Evolutionary conservation across 2,888 invertebrate genomes (phyloP).

Genomic region (Synergus gifuensis): DNA sequence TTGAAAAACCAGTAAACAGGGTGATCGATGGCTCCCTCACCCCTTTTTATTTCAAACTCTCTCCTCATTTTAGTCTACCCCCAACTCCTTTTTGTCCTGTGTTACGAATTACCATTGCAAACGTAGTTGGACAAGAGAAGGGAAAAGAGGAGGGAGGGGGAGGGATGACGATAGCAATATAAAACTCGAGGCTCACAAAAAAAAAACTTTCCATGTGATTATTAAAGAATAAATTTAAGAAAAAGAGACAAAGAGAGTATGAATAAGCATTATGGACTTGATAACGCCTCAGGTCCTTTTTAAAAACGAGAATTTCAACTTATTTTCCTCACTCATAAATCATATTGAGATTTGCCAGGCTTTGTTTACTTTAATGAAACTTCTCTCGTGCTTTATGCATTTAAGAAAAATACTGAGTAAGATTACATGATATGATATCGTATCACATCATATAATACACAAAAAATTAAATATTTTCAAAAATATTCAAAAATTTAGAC

Average conservation of each 20-base stretch:
- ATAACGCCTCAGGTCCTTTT: conserved; percentile 41
- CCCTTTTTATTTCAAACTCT: conserved; percentile 6
- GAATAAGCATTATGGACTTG: conserved; percentile 34
- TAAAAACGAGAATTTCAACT: conserved; percentile 37
- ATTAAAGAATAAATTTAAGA: conserved; percentile 39
- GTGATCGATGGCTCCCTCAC: conserved; percentile 64
- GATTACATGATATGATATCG: background rate
- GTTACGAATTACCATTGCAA: conserved; percentile 67
- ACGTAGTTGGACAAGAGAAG: conserved; percentile 61
- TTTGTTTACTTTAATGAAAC: conserved; percentile 37
- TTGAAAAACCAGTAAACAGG: conserved; percentile 70
- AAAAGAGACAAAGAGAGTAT: conserved; percentile 34
- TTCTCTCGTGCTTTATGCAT: conserved; percentile 27
- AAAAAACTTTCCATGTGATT: conserved; percentile 29
- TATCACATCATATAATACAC: too few species aligned
- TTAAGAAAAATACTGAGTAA: conserved; percentile 12
- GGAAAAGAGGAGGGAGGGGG: conserved; percentile 59
- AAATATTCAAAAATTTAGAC: too few species aligned
- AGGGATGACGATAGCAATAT: conserved; percentile 51
- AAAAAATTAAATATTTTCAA: too few species aligned
- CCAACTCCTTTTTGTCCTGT: conserved; percentile 39
- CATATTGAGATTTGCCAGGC: conserved; percentile 38
- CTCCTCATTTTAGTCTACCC: conserved; percentile 41
- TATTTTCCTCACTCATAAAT: conserved; percentile 36
- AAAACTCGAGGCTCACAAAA: conserved; percentile 22